Base-by-base conservation (phyloP, 2,888 invertebrate genomes). In the Spialia ferax region DNA sequence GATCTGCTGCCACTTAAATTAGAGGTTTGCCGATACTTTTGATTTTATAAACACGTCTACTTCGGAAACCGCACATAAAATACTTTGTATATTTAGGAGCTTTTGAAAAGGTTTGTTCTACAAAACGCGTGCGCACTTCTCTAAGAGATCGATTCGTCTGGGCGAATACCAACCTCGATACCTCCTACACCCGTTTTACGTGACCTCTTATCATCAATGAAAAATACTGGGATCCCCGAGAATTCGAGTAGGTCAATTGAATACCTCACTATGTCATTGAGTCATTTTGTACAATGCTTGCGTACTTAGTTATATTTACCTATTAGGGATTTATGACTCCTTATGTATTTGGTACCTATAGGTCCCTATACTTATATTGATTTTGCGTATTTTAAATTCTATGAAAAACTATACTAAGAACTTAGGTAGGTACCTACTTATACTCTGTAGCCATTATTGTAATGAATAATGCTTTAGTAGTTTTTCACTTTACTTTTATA, bases 121-220 rank as follows among this genome's bases (percentile, higher is more conserved):
- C 38, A 29, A 32, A 13, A 63, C 84, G 84, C 90, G 90, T 89
- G 87, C 85, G 85, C 82, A 76, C 80, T 54, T 74, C 67, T 13
- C 71, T 75, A 79, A 80, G 80, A 69, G 73, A 72, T 77, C 71
- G 72, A 71, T 76, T 76, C 81, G 80, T 89, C 84, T 90, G 88
- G 73, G 59, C 59, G 68, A 71, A 73, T 18, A 45, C 72, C 20
- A 68, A 71, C 62, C 71, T 72, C 73, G 74, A 73, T 75, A 77
- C 76, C 78, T 78, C 76, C 78, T 78, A 70, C 73, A 72, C 71
- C 72, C 70, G 71, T 68, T 71, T 26, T 71, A 77, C 74, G 75
- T 85, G 86, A 87, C 88, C 88, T 85, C 86, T 89, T 90, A 90
- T 90, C 89, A 88, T 69, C 54, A 48, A 45, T 35, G 62, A 61